A percentile compares a stretch with the other conserved stretches of the same genome.
Conservation (phyloP, 2,888 invertebrate genomes). For the Eutolmus rufibarbis region DNA sequence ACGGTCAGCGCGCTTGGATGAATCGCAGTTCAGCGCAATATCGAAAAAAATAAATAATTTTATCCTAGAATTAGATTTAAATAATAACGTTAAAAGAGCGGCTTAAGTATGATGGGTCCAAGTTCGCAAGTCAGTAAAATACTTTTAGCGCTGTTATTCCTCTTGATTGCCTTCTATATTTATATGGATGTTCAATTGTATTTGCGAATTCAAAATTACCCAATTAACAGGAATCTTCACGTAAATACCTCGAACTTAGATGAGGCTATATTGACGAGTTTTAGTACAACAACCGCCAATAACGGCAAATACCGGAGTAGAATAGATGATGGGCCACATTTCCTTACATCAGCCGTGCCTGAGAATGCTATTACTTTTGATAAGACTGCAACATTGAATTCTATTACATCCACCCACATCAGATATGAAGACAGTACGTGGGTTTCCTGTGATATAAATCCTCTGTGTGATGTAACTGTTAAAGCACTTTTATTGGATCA, state of each 20-base stretch:
- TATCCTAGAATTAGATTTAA: not conserved
- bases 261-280: not conserved
- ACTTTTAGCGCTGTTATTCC: constrained; percentile 67
- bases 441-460: constrained; percentile 76
- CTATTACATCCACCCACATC: not conserved
- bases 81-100: constrained; percentile 43
- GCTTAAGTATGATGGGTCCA: constrained; percentile 72
- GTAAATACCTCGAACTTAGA: constrained; percentile 52
- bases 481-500: constrained; percentile 85
- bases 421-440: constrained; percentile 67
- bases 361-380: not conserved
- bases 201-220: constrained; percentile 74
- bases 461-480: constrained; percentile 80
- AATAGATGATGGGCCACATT: not conserved
- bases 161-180: constrained; percentile 70
- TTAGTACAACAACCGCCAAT: constrained; percentile 9
- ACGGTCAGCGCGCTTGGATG: not conserved
- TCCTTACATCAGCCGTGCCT: constrained; percentile 25
- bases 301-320: not conserved
- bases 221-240: constrained; percentile 66
- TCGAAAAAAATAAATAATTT: not conserved
- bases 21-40: not conserved
- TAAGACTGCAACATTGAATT: constrained; percentile 6
- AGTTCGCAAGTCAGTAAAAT: constrained; percentile 77
- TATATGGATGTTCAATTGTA: constrained; percentile 78